phyloP scores from a whole-genome alignment of 2,113 vertebrate genomes.

The Pelusios castaneus region DNA sequence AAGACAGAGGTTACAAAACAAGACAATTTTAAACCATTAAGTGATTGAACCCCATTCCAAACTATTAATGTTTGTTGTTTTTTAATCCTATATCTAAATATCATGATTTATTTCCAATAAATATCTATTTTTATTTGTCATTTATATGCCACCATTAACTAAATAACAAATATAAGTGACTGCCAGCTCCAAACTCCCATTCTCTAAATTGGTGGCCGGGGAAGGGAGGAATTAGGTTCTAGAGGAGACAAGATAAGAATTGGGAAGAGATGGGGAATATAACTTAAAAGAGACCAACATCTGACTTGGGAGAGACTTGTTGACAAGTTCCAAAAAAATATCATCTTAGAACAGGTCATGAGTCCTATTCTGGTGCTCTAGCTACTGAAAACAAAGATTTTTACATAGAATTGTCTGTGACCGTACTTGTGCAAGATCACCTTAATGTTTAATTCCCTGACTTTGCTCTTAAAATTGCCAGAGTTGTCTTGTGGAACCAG shows the following conservation, averaged over 20 bases:
- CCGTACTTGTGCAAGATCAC: neutral
- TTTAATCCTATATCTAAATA: neutral
- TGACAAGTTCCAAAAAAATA: neutral
- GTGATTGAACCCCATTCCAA: neutral
- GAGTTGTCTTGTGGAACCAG: neutral
- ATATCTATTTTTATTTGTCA: rapidly evolving
- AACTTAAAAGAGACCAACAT: neutral
- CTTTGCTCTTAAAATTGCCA: neutral
- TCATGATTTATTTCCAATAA: neutral
- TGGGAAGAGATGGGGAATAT: neutral
- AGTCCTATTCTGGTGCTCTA: neutral
- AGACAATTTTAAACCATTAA: neutral
- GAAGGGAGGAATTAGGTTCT: neutral
- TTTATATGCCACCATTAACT: neutral
- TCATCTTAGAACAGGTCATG: neutral
- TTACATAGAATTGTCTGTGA: neutral
- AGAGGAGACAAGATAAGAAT: neutral
- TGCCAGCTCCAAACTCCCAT: neutral
- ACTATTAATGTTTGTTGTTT: neutral
- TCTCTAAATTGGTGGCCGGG: neutral
- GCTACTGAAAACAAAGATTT: neutral
- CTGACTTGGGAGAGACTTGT: neutral
- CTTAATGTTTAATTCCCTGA: neutral
- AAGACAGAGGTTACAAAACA: neutral
- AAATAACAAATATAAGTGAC: neutral